phyloP scores from a whole-genome alignment of 2,797 vertebrate genomes.

The Sebastes cheni region DNA sequence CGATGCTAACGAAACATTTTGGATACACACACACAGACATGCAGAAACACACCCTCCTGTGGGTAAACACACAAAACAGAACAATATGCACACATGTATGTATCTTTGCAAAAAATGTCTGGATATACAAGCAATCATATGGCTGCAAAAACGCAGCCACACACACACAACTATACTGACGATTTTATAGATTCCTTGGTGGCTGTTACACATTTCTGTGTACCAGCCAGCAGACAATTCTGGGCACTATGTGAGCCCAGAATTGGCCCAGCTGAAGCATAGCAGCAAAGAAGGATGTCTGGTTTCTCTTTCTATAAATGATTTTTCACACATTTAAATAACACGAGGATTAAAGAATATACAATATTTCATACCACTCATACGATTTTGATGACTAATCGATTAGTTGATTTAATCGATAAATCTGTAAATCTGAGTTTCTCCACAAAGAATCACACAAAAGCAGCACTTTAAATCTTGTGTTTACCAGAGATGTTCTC shows the following conservation, averaged over 20 bases:
- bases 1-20: background rate
- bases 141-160: background rate
- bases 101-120: background rate
- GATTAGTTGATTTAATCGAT: too few species aligned
- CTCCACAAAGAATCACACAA: too few species aligned
- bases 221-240: background rate
- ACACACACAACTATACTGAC: too few species aligned
- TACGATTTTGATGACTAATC: background rate
- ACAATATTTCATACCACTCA: too few species aligned
- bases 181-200: background rate
- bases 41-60: background rate
- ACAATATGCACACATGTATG: background rate
- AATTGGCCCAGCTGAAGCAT: background rate
- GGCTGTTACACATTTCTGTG: background rate
- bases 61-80: background rate
- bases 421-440: too few species aligned
- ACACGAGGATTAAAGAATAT: background rate
- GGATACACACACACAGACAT: background rate
- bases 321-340: background rate
- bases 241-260: background rate
- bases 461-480: too few species aligned
- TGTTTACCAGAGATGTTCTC: too few species aligned
- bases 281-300: background rate
- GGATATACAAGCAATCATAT: background rate
- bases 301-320: background rate